Conservation (phyloP, 2,797 vertebrate genomes). For the Anisognathus igniventris region DNA sequence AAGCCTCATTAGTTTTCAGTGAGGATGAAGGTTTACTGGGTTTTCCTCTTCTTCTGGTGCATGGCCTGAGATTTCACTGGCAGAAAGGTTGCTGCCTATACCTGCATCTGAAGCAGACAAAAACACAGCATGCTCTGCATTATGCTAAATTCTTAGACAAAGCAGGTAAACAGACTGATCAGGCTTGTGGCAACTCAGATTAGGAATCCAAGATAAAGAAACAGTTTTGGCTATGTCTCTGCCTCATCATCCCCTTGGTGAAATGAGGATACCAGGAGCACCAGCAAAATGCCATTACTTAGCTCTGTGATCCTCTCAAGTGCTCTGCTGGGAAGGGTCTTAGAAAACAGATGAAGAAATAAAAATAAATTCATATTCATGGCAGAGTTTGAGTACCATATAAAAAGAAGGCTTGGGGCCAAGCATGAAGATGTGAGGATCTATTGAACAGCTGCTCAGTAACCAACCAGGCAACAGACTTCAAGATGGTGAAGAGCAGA, state of each 20-base stretch:
- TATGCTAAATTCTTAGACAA: not conserved
- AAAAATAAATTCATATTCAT: slow-evolving; percentile 24
- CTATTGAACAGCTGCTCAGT: not conserved
- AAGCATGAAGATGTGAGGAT: not conserved
- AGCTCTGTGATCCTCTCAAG: not conserved
- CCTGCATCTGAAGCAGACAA: not conserved
- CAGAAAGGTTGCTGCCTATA: not conserved
- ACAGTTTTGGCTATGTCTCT: not conserved
- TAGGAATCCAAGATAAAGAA: not conserved
- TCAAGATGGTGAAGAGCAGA: not conserved
- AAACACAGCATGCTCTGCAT: not conserved
- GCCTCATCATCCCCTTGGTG: not conserved
- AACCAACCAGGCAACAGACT: not conserved
- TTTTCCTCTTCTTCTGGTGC: not conserved
- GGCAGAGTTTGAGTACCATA: not conserved
- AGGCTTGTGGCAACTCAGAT: not conserved
- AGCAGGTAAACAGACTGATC: not conserved
- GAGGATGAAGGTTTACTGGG: not conserved
- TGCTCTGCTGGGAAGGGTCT: not conserved
- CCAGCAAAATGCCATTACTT: not conserved
- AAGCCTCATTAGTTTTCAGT: not conserved
- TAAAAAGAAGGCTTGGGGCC: not conserved
- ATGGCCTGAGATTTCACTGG: not conserved
- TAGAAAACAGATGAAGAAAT: slow-evolving; percentile 16
- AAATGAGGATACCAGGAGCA: not conserved